Conservation (phyloP, 2,797 vertebrate species). For the Carcharodon carcharias region DNA sequence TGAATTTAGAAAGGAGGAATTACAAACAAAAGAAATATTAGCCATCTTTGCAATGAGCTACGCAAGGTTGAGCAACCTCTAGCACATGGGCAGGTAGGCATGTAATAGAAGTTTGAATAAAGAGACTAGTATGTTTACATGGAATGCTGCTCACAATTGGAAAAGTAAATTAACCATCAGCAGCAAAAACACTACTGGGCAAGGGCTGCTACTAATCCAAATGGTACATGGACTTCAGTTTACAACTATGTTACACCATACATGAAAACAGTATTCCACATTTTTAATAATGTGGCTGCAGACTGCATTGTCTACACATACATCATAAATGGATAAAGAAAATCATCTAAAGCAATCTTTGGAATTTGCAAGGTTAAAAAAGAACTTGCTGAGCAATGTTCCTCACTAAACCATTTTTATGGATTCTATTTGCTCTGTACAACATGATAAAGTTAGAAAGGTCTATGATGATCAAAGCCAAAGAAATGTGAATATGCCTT, state of each 20-base stretch:
- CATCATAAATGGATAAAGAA: neutral
- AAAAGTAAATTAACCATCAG: neutral
- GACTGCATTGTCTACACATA: neutral
- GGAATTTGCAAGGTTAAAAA: neutral
- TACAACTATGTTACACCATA: neutral
- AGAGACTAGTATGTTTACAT: neutral
- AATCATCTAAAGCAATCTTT: neutral
- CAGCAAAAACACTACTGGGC: neutral
- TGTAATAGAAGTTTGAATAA: neutral
- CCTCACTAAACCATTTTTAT: neutral
- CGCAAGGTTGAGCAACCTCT: neutral
- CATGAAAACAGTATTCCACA: neutral
- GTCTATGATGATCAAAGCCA: neutral
- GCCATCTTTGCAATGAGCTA: neutral
- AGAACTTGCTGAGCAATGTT: neutral
- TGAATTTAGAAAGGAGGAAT: neutral
- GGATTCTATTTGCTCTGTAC: neutral
- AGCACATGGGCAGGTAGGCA: neutral
- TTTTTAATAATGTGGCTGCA: neutral
- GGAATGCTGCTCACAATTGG: neutral
- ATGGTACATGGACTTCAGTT: neutral
- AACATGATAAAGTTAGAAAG: neutral
- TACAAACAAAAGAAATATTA: neutral
- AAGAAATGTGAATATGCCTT: neutral
- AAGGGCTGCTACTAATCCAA: neutral